Evolutionary conservation across 2,113 vertebrate genomes (phyloP).

Genomic region (Takifugu flavidus): DNA sequence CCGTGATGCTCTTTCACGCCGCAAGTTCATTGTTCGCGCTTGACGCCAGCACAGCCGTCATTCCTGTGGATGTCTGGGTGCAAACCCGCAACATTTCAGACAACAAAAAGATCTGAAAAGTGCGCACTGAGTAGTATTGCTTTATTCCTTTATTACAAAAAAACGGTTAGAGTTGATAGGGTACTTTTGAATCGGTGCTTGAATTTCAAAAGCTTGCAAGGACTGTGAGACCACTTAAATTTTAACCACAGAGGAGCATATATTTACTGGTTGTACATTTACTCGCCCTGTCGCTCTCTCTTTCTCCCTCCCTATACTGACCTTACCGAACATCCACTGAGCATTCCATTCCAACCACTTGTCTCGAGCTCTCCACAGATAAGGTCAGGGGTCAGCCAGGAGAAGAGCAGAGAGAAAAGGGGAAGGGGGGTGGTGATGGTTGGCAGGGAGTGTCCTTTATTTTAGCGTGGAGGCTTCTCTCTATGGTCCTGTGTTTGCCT

Average conservation of each 20-base stretch:
- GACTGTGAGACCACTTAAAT: conserved; percentile 1
- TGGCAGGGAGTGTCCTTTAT: conserved; percentile 22
- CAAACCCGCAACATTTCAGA: background rate
- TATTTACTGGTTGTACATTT: conserved; percentile 34
- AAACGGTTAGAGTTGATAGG: no score
- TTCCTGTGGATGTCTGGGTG: conserved; percentile 6
- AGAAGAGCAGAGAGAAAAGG: background rate
- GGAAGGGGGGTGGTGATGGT: background rate
- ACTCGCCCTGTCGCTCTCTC: background rate
- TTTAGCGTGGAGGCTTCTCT: background rate
- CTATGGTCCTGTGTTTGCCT: background rate
- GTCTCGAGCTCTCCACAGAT: conserved; percentile 34
- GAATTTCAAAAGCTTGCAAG: background rate
- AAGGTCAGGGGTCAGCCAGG: conserved; percentile 48
- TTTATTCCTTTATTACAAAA: no score
- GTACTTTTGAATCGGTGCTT: background rate
- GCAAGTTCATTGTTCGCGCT: conserved; percentile 27
- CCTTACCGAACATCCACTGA: conserved; percentile 11
- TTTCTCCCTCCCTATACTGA: conserved; percentile 13
- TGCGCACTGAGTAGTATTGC: no score
- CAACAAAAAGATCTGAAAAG: background rate
- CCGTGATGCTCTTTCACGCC: conserved; percentile 23
- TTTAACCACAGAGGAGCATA: background rate
- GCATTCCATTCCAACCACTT: conserved; percentile 51
- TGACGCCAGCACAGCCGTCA: background rate